Percentiles rank a stretch among this genome's conserved stretches.
phyloP scores from a whole-genome alignment of 2,797 vertebrate species.

The Rhabdomys pumilio region DNA sequence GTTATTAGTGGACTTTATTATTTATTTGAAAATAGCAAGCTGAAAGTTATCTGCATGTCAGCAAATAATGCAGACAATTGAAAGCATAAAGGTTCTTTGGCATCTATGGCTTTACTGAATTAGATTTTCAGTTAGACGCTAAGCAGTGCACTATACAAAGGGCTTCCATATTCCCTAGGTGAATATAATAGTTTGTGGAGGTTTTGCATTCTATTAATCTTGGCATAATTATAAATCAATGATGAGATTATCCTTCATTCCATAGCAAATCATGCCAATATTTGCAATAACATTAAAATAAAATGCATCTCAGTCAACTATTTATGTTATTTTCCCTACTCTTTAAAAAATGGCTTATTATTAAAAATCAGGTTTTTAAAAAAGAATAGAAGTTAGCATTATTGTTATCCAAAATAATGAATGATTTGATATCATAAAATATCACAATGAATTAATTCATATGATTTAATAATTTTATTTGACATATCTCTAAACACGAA shows the following conservation, averaged over 20 bases:
- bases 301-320: not conserved
- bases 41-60: conserved; percentile 75
- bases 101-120: conserved; percentile 63
- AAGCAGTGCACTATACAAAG: conserved; percentile 70
- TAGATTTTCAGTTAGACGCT: conserved; percentile 77
- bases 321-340: not conserved
- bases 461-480: conserved; percentile 8
- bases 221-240: conserved; percentile 44
- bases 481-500: not conserved
- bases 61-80: conserved; percentile 78
- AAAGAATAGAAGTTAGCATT: not conserved
- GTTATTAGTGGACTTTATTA: conserved; percentile 73
- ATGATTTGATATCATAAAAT: not conserved
- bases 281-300: conserved; percentile 62
- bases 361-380: conserved; percentile 17
- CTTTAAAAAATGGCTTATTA: not conserved
- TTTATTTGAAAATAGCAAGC: conserved; percentile 79
- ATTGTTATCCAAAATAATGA: conserved; percentile 41
- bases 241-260: conserved; percentile 29
- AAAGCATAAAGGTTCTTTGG: conserved; percentile 71
- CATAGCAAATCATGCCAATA: conserved; percentile 15
- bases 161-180: conserved; percentile 65
- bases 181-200: conserved; percentile 59
- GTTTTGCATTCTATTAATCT: conserved; percentile 70
- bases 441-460: conserved; percentile 20